Evolutionary conservation across 2,888 invertebrate species (phyloP), one percentile per base, ranked within the genome.

Genomic region (Toxonevra muliebris): DNA sequence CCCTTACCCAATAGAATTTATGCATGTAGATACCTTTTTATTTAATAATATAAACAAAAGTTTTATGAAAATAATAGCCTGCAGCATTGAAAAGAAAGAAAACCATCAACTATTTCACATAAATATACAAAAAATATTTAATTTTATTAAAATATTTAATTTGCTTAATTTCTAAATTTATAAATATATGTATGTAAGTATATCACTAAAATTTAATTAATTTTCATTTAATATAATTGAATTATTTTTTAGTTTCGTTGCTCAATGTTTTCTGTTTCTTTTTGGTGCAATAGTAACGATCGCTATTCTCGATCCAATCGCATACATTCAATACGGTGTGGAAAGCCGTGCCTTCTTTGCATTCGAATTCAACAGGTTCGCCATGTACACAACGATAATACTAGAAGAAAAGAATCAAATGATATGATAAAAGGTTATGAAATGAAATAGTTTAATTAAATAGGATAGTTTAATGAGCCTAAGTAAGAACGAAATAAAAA

Each of bases 321-420:
- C 95, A 95, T 15, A 92, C 89, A 76, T 90, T 89, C 54, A 88
- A 87, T 40, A 87, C 84, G 0, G 89, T 88, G 78, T 95, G 92
- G 87, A 91, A 96, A 4, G 92, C 89, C 0, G 93, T 91, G 30
- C 92, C 93, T 0, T 89, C 87, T 73, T 90, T 89, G 79, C 96
- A 96, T 13, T 88, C 87, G 80, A 93, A 93, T 75, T 90, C 89
- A 60, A 90, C 86, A 4, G 91, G 90, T 78, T 90, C 90, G 7
- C 93, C 94, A 81, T 93, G 91, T 20, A 92, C 92, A 81, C 96
- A 96, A 70, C 94, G 91, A 87, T 93, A 95, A 79, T 94, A 96
- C 94, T 95, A 86, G 2, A 13, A 67, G 63, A 52, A 19, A 62
- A 57, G 43, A 45, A 19, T 57, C n/a, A 43, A 48, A 48, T 19